Conservation (phyloP, 1,140 invertebrate genomes). For the Drosophila lini region DNA sequence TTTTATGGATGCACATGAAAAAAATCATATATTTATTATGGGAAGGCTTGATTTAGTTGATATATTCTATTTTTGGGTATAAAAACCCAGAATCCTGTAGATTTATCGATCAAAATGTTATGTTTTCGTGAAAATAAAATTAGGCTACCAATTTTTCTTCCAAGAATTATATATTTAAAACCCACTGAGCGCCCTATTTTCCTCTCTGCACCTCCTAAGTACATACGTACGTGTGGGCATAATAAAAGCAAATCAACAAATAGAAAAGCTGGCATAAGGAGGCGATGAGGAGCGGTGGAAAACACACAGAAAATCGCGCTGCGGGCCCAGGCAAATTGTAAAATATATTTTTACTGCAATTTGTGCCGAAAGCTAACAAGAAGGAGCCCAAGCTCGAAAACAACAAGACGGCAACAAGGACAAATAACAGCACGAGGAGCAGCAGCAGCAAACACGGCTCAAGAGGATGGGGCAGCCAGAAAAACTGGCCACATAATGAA, state of each 20-base stretch:
- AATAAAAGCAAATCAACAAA: conserved; percentile 79
- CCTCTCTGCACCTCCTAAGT: conserved; percentile 12
- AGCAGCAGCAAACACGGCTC: conserved; percentile 23
- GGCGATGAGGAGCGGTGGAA: conserved; percentile 10
- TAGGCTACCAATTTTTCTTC: not conserved
- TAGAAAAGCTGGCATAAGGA: conserved; percentile 35
- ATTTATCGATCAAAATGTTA: not conserved
- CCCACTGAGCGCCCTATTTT: not conserved
- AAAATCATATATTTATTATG: not conserved
- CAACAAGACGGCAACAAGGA: conserved; percentile 56
- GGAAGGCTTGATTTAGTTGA: not conserved
- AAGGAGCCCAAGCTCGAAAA: conserved; percentile 10
- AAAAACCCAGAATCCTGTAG: not conserved
- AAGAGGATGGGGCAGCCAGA: conserved; percentile 16
- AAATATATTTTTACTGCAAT: conserved; percentile 81
- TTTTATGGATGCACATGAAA: conserved; percentile 25
- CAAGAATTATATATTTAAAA: not conserved
- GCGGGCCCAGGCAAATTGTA: conserved; percentile 67
- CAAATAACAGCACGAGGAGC: conserved; percentile 9
- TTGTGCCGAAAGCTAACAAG: conserved; percentile 74
- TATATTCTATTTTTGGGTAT: too few relatives aligned
- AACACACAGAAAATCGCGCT: conserved; percentile 23
- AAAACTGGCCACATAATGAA: conserved; percentile 53
- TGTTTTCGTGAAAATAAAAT: not conserved
- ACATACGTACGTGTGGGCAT: conserved; percentile 32